These are phyloP conservation scores for Thymelicus sylvestris DNA, from an alignment of 2,888 invertebrate genomes.

Conservation along the genomic window DNA sequence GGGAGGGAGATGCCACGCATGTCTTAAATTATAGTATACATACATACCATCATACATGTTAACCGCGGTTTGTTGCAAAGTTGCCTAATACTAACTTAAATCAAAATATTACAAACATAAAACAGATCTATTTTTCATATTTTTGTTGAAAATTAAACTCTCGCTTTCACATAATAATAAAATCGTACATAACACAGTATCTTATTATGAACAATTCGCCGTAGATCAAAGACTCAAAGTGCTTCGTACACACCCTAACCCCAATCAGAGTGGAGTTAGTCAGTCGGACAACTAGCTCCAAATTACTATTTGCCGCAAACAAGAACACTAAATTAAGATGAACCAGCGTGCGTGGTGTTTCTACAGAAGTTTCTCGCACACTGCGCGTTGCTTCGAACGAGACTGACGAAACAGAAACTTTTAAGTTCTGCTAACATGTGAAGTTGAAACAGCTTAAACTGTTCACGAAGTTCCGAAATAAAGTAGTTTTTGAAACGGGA, in stretches of 20 bases:
- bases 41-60: no score
- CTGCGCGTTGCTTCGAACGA: conserved; percentile 11
- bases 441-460: conserved; percentile 2
- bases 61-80: no score
- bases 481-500: not conserved
- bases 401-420: not conserved
- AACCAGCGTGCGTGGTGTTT: conserved; percentile 59
- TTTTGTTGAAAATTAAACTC: no score
- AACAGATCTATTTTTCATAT: not conserved
- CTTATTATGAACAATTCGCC: not conserved
- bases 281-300: conserved; percentile 68
- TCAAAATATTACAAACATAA: not conserved
- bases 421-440: not conserved
- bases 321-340: conserved; percentile 77
- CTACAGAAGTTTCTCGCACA: conserved; percentile 20
- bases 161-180: not conserved
- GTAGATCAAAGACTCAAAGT: conserved; percentile 21
- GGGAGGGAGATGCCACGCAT: no score
- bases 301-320: conserved; percentile 78
- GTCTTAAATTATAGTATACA: no score
- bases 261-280: conserved; percentile 57
- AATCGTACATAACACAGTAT: not conserved
- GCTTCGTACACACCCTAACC: conserved; percentile 41
- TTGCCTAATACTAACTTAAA: not conserved
- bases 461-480: not conserved